phyloP scores from a whole-genome alignment of 2,797 vertebrate genomes.

The Sebastes dallii region DNA sequence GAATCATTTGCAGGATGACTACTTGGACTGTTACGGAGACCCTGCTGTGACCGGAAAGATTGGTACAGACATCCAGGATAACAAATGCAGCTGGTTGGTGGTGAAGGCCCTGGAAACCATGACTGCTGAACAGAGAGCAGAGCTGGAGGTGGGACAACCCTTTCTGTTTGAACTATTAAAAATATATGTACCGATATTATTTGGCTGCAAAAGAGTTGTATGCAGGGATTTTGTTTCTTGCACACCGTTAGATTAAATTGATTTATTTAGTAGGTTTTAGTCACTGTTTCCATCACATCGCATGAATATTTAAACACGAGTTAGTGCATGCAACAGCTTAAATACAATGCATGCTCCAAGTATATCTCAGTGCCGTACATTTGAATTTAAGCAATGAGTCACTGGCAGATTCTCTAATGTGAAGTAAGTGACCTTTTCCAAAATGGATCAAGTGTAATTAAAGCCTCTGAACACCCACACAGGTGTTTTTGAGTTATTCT shows the following conservation, averaged over 20 bases:
- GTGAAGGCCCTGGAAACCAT: slow-evolving; percentile 88
- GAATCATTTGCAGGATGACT: slow-evolving; percentile 89
- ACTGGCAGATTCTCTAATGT: neutral
- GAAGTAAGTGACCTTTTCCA: neutral
- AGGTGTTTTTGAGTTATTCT: no score
- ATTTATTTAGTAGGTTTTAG: neutral
- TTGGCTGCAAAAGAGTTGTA: neutral
- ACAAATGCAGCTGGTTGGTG: slow-evolving; percentile 98
- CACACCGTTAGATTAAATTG: neutral
- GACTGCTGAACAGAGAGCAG: slow-evolving; percentile 81
- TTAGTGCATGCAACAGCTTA: neutral
- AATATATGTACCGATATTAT: neutral
- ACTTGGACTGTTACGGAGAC: slow-evolving; percentile 93
- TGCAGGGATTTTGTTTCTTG: neutral
- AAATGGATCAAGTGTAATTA: neutral
- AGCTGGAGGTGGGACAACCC: slow-evolving; percentile 85
- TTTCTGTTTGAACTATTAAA: neutral
- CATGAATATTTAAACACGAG: neutral
- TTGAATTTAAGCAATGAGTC: neutral
- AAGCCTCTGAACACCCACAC: no score
- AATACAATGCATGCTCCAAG: neutral
- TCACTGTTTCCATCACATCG: neutral
- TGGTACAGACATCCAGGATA: slow-evolving; percentile 97
- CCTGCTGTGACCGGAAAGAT: slow-evolving; percentile 93
- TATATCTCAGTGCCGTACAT: neutral